Evolutionary conservation across 2,888 invertebrate genomes (phyloP), one percentile per base, ranked within the genome.

Genomic region (Ctenicera cuprea): DNA sequence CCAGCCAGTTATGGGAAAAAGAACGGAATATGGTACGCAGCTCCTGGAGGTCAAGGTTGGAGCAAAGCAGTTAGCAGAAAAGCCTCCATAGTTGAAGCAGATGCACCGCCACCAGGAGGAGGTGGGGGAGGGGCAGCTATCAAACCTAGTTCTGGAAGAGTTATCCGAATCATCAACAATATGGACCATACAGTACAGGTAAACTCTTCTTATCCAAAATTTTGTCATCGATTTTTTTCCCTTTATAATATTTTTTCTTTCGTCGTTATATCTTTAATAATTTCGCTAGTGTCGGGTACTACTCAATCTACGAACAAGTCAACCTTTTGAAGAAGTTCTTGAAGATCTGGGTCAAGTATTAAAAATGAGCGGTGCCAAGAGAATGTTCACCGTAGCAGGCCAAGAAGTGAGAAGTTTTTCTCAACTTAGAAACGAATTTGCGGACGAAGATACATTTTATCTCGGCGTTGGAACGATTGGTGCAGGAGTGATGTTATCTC

Each of bases 361-460:
- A 77, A 96, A 96, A 89, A 95, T 96, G 93, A 95, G 92, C 83
- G 94, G 95, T 74, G 96, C 95, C 77, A 95, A 95, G 86, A 91
- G 94, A 86, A 95, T 97, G 94, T 97, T 95, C 88, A 97, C 97
- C 33, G 94, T 95, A 57, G 93, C 94, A 38, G 96, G 96, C 38
- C 96, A 95, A 89, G 96, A 97, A 92, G 97, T 97, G 2, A 91
- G 96, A 80, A 97, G 97, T 86, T 98, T 97, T 86, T 97, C 97
- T 0, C 97, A 97, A 83, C 88, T 98, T 65, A 91, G 97, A 59
- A 96, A 97, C 86, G 97, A 97, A 85, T 96, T 97, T 83, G 94
- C 95, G 12, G 96, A 96, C 82, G 93, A 96, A 66, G 96, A 97
- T 85, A 96, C 96, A 3, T 97, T 97, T 87, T 96, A 96, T 85